Evolutionary conservation across 2,797 vertebrate species (phyloP), one percentile per base, ranked within the genome.

Genomic region (Parauchenoglanis punctatus): DNA sequence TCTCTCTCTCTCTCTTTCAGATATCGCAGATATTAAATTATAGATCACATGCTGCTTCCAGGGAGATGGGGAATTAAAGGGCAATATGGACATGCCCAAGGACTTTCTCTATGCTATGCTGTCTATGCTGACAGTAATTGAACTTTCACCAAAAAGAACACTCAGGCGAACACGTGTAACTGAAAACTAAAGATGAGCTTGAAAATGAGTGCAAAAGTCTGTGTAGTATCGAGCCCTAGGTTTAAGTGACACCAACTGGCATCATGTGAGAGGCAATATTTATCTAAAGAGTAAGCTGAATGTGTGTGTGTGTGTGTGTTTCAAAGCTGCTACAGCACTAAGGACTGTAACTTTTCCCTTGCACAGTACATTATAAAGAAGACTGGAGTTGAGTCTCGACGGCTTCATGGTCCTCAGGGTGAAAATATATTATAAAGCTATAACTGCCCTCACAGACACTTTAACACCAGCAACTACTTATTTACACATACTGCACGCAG

Each of bases 121-220:
- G 85, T 75, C 59, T 65, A 82, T 82, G 72, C 81, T 86, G 89
- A 89, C 88, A 89, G 88, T 87, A 91, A 91, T 91, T 91, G 83
- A 80, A 87, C 65, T 59, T 88, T 49, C 68, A 85, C 61, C n/a
- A 76, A 61, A 77, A 87, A 77, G 86, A 88, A 90, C 83, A 89
- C 83, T 70, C 49, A 77, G 54, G 46, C 13, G 15, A 86, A 87
- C 87, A 90, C 54, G 40, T 88, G 86, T 89, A 90, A 84, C 75
- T 67, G 52, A 46, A 67, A 72, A 59, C 88, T 88, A 70, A 88
- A 87, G 82, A 87, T 89, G 86, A 89, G 84, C 56, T 8, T 83
- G 84, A 83, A 86, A 73, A 83, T 88, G 65, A 84, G 87, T 78
- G n/a, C 77, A 73, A 20, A 65, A 77, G 54, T 35, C 46, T 83